Conservation (phyloP, 2,797 vertebrate species). For the Morelia viridis region DNA sequence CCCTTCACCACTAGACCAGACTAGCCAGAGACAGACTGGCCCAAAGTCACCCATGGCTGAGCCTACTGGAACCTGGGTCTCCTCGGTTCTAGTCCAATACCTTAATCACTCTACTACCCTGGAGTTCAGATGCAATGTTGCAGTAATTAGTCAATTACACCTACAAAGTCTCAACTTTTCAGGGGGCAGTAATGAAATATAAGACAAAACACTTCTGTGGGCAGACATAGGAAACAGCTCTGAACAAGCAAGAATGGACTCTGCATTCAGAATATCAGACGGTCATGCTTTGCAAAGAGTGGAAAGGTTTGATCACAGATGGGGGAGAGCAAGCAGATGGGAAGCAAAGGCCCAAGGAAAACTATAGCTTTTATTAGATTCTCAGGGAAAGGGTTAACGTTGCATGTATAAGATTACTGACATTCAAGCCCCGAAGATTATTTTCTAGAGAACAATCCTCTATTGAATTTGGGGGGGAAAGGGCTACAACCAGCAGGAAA, state of each 20-base stretch:
- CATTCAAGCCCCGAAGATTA: not conserved
- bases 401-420: not conserved
- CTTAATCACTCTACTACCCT: not conserved
- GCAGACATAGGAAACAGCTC: not conserved
- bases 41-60: not conserved
- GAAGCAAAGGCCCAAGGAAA: not conserved
- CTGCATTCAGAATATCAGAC: not conserved
- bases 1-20: not conserved
- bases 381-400: not conserved
- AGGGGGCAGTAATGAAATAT: not conserved
- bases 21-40: not conserved
- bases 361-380: not conserved
- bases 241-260: not conserved
- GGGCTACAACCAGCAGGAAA: conserved; percentile 1
- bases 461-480: not conserved
- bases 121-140: not conserved
- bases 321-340: not conserved
- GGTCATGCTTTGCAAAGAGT: not conserved
- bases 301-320: not conserved
- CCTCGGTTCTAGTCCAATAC: not conserved
- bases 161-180: not conserved
- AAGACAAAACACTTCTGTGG: not conserved
- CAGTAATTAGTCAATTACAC: not conserved
- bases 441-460: not conserved
- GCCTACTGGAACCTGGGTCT: not conserved